phyloP scores from a whole-genome alignment of 1,140 invertebrate species.

The Musca domestica region DNA sequence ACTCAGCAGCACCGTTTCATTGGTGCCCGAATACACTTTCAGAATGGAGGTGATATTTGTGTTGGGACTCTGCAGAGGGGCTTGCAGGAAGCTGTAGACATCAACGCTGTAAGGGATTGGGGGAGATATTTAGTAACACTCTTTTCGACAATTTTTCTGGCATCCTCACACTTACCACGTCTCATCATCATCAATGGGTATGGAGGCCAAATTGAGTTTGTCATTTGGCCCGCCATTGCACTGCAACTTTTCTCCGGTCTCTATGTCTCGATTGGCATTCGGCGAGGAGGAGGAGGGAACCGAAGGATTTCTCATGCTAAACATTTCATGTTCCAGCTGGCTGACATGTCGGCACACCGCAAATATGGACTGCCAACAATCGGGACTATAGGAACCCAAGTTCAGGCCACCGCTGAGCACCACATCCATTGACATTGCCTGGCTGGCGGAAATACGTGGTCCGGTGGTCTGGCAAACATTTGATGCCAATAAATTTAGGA shows the following conservation, averaged over 20 bases:
- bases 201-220: slow-evolving; percentile 54
- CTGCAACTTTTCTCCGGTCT: slow-evolving; percentile 49
- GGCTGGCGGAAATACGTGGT: slow-evolving; percentile 74
- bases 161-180: slow-evolving; percentile 61
- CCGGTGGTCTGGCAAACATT: slow-evolving; percentile 58
- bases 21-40: slow-evolving; percentile 54
- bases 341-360: slow-evolving; percentile 86
- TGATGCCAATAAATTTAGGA: slow-evolving; percentile 49
- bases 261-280: slow-evolving; percentile 54
- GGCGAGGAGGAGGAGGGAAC: slow-evolving; percentile 52
- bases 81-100: slow-evolving; percentile 78
- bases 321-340: slow-evolving; percentile 84
- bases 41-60: slow-evolving; percentile 55
- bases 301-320: slow-evolving; percentile 64
- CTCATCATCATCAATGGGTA: slow-evolving; percentile 66
- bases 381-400: slow-evolving; percentile 83
- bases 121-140: not conserved
- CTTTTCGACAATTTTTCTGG: not conserved
- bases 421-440: slow-evolving; percentile 88
- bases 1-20: slow-evolving; percentile 68
- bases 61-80: slow-evolving; percentile 63
- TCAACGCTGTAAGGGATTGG: slow-evolving; percentile 64
- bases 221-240: slow-evolving; percentile 43
- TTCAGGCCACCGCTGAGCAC: slow-evolving; percentile 73
- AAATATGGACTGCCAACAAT: slow-evolving; percentile 93